These are phyloP conservation scores for Gallinago stenura DNA, from an alignment of 2,797 vertebrate species.

Conservation along the genomic window DNA sequence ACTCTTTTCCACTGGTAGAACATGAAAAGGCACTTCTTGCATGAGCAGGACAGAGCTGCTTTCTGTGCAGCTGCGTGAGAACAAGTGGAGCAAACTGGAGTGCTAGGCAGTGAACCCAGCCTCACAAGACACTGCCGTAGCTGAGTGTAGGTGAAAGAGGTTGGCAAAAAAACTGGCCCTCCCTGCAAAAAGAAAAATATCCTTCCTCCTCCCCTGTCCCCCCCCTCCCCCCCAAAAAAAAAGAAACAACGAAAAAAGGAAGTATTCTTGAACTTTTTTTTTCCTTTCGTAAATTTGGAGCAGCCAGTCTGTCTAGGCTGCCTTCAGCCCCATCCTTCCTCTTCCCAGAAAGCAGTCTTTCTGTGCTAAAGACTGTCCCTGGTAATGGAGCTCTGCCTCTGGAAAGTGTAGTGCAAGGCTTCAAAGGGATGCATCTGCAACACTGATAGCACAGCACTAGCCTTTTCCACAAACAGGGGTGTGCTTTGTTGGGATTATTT, in stretches of 20 bases:
- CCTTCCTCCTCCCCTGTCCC: too few relatives aligned
- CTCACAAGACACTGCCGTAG: not conserved
- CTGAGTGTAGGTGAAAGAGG: not conserved
- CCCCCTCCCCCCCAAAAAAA: not conserved
- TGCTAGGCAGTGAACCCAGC: not conserved
- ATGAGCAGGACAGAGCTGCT: not conserved
- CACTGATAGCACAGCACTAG: not conserved
- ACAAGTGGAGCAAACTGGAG: not conserved
- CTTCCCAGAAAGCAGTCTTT: not conserved
- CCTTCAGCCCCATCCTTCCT: not conserved
- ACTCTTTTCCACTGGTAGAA: not conserved
- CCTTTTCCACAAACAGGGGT: not conserved
- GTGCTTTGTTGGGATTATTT: not conserved
- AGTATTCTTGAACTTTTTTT: not conserved
- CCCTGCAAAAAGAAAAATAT: not conserved
- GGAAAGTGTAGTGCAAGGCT: not conserved
- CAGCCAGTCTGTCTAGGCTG: not conserved
- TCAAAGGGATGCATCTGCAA: not conserved
- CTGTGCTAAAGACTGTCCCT: not conserved
- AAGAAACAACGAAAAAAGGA: not conserved
- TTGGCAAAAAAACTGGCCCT: not conserved
- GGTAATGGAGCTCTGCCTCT: not conserved
- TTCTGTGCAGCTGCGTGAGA: not conserved
- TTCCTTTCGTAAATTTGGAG: not conserved
- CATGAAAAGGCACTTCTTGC: not conserved